These are phyloP conservation scores for Tautogolabrus adspersus DNA, from an alignment of 2,113 vertebrate genomes.

Conservation along the genomic window DNA sequence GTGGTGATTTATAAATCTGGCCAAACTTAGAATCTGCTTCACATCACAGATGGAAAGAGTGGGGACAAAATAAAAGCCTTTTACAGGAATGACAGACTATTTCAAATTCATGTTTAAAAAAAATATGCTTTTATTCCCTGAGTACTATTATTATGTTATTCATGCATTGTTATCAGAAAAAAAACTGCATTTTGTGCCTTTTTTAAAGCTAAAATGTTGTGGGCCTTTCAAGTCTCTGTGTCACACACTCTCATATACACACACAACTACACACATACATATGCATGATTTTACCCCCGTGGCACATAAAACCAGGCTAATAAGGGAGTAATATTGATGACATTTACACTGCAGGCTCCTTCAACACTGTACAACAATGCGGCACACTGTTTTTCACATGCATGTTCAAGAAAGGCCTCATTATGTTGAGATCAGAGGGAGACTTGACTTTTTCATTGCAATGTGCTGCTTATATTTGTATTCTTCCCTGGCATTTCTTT, in stretches of 20 bases:
- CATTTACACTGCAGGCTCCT: constrained; percentile 37
- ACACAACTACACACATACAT: constrained; percentile 20
- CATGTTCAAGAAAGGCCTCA: constrained; percentile 4
- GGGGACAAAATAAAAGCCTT: constrained; percentile 15
- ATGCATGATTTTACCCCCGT: not conserved
- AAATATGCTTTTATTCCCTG: constrained; percentile 19
- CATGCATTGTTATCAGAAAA: not conserved
- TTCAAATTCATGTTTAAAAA: constrained; percentile 5
- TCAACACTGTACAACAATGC: constrained; percentile 15
- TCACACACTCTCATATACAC: constrained; percentile 13
- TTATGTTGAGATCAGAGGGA: constrained; percentile 16
- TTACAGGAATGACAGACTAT: constrained; percentile 3
- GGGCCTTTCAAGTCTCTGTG: constrained; percentile 24
- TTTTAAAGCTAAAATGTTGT: constrained; percentile 22
- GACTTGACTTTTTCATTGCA: not conserved
- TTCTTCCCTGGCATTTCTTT: not conserved
- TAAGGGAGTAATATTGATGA: constrained; percentile 27
- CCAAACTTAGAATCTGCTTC: constrained; percentile 9
- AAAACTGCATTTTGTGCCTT: not conserved
- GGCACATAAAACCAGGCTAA: constrained; percentile 19
- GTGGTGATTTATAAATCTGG: not conserved
- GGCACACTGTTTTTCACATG: constrained; percentile 14
- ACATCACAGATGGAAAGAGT: constrained; percentile 3
- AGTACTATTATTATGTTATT: constrained; percentile 11
- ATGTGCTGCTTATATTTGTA: not conserved